These are phyloP conservation scores for Scaptomyza cyrtandrae DNA, from an alignment of 2,888 invertebrate species.

Conservation along the genomic window DNA sequence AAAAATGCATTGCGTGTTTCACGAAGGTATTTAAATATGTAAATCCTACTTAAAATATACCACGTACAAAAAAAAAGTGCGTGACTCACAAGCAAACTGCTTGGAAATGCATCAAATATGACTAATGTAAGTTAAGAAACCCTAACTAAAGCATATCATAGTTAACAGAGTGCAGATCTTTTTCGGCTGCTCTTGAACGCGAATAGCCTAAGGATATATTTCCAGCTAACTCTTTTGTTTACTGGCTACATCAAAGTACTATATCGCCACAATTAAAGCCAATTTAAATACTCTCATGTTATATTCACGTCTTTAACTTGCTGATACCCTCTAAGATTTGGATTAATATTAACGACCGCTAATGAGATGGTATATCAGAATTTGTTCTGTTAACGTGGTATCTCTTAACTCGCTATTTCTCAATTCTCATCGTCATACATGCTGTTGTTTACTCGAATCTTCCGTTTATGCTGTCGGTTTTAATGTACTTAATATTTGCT, in stretches of 20 bases:
- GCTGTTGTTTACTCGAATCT: constrained; percentile 43
- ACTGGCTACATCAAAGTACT: constrained; percentile 63
- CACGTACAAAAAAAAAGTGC: constrained; percentile 18
- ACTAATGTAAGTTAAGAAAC: constrained; percentile 7
- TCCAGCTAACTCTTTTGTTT: constrained; percentile 4
- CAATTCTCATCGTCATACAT: background rate
- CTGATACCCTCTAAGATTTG: background rate
- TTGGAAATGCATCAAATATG: constrained; percentile 6
- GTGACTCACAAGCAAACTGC: constrained; percentile 39
- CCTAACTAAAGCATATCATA: background rate
- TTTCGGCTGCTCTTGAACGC: constrained; percentile 1
- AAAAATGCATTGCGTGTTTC: constrained; percentile 39
- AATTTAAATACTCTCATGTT: constrained; percentile 56
- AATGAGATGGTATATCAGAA: too few species aligned
- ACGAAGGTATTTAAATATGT: constrained; percentile 45
- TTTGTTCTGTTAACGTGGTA: background rate
- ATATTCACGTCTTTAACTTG: constrained; percentile 4
- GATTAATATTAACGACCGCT: background rate
- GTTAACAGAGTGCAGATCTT: background rate
- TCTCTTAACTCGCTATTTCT: background rate
- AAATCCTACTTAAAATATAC: constrained; percentile 24
- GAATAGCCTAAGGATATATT: constrained; percentile 24
- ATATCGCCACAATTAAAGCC: constrained; percentile 49
- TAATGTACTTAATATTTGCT: constrained; percentile 77
- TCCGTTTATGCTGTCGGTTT: constrained; percentile 65